These are phyloP conservation scores for Branchipolynoe longqiensis DNA, from an alignment of 2,888 invertebrate species.

Conservation along the genomic window DNA sequence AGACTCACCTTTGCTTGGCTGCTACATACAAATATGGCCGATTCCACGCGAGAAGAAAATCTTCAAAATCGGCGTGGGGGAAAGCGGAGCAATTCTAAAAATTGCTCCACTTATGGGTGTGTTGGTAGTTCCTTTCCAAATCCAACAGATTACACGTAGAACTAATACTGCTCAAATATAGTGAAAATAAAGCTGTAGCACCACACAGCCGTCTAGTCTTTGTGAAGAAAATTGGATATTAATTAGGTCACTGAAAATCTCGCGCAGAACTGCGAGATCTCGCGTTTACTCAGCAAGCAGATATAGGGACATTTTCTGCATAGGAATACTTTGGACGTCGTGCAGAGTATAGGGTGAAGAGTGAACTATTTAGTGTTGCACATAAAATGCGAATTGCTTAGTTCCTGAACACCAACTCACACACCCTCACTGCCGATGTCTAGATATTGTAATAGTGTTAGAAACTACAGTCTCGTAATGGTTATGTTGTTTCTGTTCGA, in stretches of 20 bases:
- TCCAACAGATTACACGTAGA: neutral
- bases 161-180: slow-evolving; percentile 32
- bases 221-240: slow-evolving; percentile 59
- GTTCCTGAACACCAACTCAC: too few species aligned
- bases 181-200: slow-evolving; percentile 46
- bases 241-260: slow-evolving; percentile 56
- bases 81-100: slow-evolving; percentile 23
- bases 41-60: slow-evolving; percentile 46
- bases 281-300: neutral
- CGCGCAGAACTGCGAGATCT: slow-evolving; percentile 49
- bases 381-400: slow-evolving; percentile 16
- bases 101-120: slow-evolving; percentile 5
- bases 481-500: too few species aligned
- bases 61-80: slow-evolving; percentile 7
- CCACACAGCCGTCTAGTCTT: slow-evolving; percentile 47
- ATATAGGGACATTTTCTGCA: neutral
- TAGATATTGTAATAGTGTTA: too few species aligned
- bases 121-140: neutral
- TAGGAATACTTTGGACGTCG: neutral
- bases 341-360: neutral
- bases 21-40: slow-evolving; percentile 58
- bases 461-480: too few species aligned
- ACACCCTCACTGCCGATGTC: too few species aligned
- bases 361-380: neutral
- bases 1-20: slow-evolving; percentile 49